Evolutionary conservation across 2,797 vertebrate genomes (phyloP).

Genomic region (Myotis pilosus): DNA sequence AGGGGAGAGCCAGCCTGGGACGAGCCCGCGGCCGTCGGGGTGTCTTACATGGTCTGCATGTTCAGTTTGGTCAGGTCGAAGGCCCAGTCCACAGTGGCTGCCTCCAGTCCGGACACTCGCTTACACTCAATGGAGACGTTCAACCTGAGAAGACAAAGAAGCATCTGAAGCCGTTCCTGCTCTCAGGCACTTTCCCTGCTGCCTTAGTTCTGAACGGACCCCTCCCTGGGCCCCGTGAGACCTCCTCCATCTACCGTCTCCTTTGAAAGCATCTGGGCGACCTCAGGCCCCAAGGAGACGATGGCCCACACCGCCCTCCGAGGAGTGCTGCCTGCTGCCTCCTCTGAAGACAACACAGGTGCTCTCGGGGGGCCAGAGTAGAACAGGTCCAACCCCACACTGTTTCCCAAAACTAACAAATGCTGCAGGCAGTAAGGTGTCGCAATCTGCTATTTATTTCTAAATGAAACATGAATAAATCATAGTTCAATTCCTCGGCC

Average conservation of each 20-base stretch:
- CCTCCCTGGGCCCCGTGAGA: background rate
- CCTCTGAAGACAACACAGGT: background rate
- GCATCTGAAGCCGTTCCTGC: background rate
- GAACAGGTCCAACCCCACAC: background rate
- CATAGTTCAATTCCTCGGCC: background rate
- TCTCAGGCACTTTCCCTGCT: background rate
- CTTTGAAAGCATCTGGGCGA: background rate
- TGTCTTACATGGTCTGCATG: slow-evolving; percentile 94
- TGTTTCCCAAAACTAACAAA: background rate
- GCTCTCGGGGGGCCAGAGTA: background rate
- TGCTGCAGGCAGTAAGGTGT: background rate
- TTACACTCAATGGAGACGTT: slow-evolving; percentile 95
- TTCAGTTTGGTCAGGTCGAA: slow-evolving; percentile 95
- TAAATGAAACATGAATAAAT: background rate
- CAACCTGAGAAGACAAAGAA: slow-evolving; percentile 83
- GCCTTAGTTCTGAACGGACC: background rate
- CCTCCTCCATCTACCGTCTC: background rate
- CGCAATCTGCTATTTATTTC: background rate
- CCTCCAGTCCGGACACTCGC: slow-evolving; percentile 89
- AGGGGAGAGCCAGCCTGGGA: background rate
- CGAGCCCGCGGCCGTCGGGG: rapidly evolving
- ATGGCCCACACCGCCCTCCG: rapidly evolving
- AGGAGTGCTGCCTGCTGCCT: background rate
- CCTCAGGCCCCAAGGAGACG: background rate
- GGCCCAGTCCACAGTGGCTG: slow-evolving; percentile 93